These are phyloP conservation scores for Phenganax stokvisi DNA, from an alignment of 92 coral and sea anemone species.

Conservation along the genomic window DNA sequence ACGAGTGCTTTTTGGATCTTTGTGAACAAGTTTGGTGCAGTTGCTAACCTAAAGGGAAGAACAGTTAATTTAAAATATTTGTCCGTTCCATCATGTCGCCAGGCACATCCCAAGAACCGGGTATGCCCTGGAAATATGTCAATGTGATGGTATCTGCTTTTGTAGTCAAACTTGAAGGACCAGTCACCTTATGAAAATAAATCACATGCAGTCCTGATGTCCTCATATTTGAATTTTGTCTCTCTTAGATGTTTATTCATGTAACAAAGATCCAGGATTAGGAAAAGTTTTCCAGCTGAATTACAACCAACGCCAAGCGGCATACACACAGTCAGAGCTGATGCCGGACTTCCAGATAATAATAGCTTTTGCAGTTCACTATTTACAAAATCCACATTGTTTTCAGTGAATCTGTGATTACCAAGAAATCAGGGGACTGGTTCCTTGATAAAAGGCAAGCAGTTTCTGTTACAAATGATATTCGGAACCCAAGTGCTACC, in stretches of 20 bases:
- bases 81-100: constrained; percentile 6
- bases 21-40: constrained; percentile 47
- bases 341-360: constrained; percentile 37
- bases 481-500: constrained; percentile 37
- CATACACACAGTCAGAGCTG: constrained; percentile 22
- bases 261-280: constrained; percentile 38
- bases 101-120: constrained; percentile 42
- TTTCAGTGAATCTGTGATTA: constrained; percentile 25
- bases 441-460: constrained; percentile 41
- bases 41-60: constrained; percentile 53
- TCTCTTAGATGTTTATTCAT: constrained; percentile 42
- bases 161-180: constrained; percentile 30
- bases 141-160: constrained; percentile 45
- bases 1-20: constrained; percentile 51
- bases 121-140: constrained; percentile 49
- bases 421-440: constrained; percentile 13
- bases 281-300: constrained; percentile 31
- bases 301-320: constrained; percentile 48
- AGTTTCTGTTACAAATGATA: constrained; percentile 37
- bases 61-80: constrained; percentile 46
- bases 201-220: constrained; percentile 45
- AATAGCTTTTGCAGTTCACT: constrained; percentile 44
- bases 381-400: constrained; percentile 47
- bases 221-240: constrained; percentile 45
- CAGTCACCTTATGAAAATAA: constrained; percentile 42